Evolutionary conservation across 2,888 invertebrate genomes (phyloP), one percentile per base, ranked within the genome.

Genomic region (Trichopoda pennipes): DNA sequence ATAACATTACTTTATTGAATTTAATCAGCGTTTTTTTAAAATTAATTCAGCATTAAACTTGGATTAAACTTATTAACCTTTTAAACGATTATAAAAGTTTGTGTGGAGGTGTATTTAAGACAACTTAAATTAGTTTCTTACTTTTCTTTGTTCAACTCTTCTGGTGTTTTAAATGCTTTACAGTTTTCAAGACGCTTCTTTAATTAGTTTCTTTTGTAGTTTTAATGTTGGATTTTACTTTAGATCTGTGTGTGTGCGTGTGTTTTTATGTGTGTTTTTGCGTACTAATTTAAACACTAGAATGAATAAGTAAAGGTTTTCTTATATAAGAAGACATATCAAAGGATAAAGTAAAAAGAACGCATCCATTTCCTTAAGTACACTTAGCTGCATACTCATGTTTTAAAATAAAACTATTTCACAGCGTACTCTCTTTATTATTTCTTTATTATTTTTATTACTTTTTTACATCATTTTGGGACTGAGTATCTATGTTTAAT

Each of bases 391-490:
- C 28, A 19, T 19, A 4, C 9, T 70, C 19, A 32, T 53, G 28
- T 14, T 49, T 51, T 42, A 38, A 61, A 35, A 73, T 19, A 61
- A 7, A 72, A 51, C 14, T 53, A 63, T 53, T 55, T 73, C 10
- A 73, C 16, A 32, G n/a, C 14, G 4, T 44, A 12, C 16, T n/a
- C 10, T 17, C 3, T 55, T 2, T 6, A 28, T 28, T 28, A 28
- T 28, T 4, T 28, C 2, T 3, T 3, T 28, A 3, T 28, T 28
- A 28, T 28, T 3, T 28, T 3, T 28, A 28, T 28, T 19, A 10
- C 21, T 35, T 56, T 17, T 12, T 51, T 60, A 8, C n/a, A 61
- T 73, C 21, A 16, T 42, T 63, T 2, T 28, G 2, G 2, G 19
- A 23, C 14, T 47, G 12, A 35, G 23, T 63, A 44, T 55, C 21